Base-by-base conservation (phyloP, 2,888 invertebrate genomes). In the Entomobrya proxima region DNA sequence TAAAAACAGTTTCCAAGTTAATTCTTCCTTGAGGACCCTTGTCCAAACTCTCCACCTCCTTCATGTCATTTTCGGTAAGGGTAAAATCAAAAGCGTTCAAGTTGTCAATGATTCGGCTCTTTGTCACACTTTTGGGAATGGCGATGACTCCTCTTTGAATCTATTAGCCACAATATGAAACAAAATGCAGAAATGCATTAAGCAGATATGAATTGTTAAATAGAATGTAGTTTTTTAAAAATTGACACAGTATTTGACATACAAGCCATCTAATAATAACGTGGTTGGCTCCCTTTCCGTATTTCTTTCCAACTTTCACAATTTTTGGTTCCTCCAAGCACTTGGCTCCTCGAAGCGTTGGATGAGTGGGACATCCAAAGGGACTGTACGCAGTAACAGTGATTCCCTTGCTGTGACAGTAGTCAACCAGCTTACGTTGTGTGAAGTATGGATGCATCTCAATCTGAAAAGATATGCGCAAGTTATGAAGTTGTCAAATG, bases 41-140 rank as follows among this genome's bases (percentile, higher is more conserved):
- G 37, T 96, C 94, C 90, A 96, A 95, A 9, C 92, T 92, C 91
- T 95, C 94, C 79, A 97, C 94, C 5, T 93, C 92, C 1, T 92
- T 91, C 89, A 96, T 92, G 90, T 97, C 96, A 64, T 95, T 95
- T 0, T 92, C 90, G 0, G 93, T 93, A 89, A 97, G 92, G 89
- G 94, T 93, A 91, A 97, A 97, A 92, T 96, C 95, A 88, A 95
- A 94, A 13, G 97, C 94, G 86, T 95, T 91, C 89, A 95, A 94
- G 92, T 95, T 97, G 95, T 91, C 95, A 93, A 76, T 93, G 93
- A 91, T 96, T 95, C 90, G 95, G 93, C 0, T 94, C 89, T 95
- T 95, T 0, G 94, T 96, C 18, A 96, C 95, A 0, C 96, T 96
- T 91, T 97, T 97, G 0, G 97, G 97, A 88, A 97, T 96, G 47